These are phyloP conservation scores for Daphoenositta chrysoptera DNA, from an alignment of 2,113 vertebrate species.

Conservation along the genomic window DNA sequence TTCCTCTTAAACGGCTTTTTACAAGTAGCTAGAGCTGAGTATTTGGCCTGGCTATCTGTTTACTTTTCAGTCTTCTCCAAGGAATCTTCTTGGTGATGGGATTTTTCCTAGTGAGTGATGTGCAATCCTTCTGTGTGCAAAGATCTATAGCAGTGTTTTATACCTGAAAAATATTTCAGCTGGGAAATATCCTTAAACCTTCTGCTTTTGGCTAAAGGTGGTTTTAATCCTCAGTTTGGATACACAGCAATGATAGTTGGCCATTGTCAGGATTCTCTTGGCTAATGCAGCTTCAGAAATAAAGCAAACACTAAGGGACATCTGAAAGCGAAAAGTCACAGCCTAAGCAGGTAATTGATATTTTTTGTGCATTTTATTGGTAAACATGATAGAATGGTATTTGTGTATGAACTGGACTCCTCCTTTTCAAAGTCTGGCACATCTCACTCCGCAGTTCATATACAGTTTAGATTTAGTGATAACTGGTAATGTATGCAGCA, in stretches of 20 bases:
- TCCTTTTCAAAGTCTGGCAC: background rate
- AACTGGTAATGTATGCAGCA: background rate
- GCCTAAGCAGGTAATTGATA: background rate
- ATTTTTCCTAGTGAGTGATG: background rate
- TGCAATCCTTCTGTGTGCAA: background rate
- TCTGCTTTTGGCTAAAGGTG: constrained; percentile 29
- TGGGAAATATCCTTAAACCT: background rate
- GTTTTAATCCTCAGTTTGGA: constrained; percentile 4
- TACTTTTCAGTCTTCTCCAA: background rate
- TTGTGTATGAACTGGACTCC: background rate
- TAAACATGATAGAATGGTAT: background rate
- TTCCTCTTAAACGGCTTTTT: background rate
- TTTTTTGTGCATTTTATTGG: background rate
- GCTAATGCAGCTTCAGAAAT: background rate
- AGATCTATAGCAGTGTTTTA: background rate
- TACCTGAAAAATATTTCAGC: constrained; percentile 23
- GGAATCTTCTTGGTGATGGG: background rate
- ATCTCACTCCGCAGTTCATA: background rate
- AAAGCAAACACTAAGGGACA: background rate
- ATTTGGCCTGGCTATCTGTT: background rate
- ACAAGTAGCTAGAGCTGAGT: background rate
- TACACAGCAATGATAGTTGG: background rate
- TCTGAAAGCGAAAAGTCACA: background rate
- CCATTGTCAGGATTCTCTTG: constrained; percentile 1
- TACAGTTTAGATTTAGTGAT: background rate